A percentile compares a stretch with the other conserved stretches of the same genome.
Conservation (phyloP, 2,113 vertebrate genomes). For the Symphodus melops region DNA sequence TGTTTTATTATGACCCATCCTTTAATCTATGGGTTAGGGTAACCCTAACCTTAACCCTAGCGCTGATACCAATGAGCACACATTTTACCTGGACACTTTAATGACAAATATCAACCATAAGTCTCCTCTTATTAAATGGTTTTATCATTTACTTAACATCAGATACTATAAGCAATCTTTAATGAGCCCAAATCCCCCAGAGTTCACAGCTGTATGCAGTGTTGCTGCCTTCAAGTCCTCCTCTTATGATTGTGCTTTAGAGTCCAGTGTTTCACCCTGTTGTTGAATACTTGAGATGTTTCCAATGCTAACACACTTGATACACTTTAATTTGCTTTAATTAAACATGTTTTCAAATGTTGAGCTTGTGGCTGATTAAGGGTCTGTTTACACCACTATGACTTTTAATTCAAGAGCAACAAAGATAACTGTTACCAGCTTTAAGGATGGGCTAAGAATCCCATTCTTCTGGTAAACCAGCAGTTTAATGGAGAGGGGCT, state of each 20-base stretch:
- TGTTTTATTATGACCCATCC: not conserved
- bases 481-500: too few species aligned
- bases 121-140: not conserved
- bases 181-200: not conserved
- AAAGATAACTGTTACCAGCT: too few species aligned
- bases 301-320: not conserved
- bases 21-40: not conserved
- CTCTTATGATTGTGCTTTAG: not conserved
- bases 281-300: not conserved
- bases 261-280: not conserved
- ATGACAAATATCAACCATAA: not conserved
- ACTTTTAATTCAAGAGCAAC: too few species aligned
- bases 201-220: conserved; percentile 25
- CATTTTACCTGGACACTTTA: not conserved
- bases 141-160: not conserved
- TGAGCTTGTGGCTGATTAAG: too few species aligned
- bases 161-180: not conserved
- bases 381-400: too few species aligned
- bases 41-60: too few species aligned
- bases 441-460: too few species aligned
- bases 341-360: not conserved
- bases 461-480: too few species aligned
- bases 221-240: conserved; percentile 12
- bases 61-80: not conserved
- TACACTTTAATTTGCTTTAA: not conserved